Evolutionary conservation across 2,797 vertebrate species (phyloP).

Genomic region (Phyllotis vaccarum): DNA sequence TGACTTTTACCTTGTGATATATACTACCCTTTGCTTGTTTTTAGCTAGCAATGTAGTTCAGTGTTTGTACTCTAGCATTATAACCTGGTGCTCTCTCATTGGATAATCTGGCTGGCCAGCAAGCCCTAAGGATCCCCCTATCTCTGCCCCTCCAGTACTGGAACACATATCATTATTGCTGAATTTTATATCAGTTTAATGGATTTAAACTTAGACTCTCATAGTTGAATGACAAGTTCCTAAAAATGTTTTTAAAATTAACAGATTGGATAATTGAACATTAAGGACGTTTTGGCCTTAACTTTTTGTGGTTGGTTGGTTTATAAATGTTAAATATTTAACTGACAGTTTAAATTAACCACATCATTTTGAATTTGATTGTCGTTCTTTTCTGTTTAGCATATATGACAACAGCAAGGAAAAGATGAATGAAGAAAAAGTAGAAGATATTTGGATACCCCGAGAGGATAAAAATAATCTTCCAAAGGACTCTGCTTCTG

Average conservation of each 20-base stretch:
- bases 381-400: slow-evolving; percentile 67
- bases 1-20: slow-evolving; percentile 1
- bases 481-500: slow-evolving; percentile 77
- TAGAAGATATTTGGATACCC: slow-evolving; percentile 78
- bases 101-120: neutral
- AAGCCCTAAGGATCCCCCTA: neutral
- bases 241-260: slow-evolving; percentile 34
- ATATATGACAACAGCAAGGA: slow-evolving; percentile 77
- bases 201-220: neutral
- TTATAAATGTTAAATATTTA: neutral
- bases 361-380: neutral
- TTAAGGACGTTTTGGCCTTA: neutral
- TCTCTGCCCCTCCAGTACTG: neutral
- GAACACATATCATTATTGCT: neutral
- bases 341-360: neutral
- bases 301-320: neutral
- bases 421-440: slow-evolving; percentile 74
- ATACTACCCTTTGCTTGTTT: neutral
- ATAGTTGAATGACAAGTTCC: neutral
- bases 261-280: neutral
- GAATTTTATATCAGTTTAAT: too few species aligned
- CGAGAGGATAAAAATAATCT: slow-evolving; percentile 75
- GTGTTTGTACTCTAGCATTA: neutral
- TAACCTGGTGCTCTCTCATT: neutral
- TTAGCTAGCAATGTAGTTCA: neutral